Evolutionary conservation across 1,140 invertebrate genomes (phyloP), one percentile per base, ranked within the genome.

Genomic region (Cyrtorhinus lividipennis): DNA sequence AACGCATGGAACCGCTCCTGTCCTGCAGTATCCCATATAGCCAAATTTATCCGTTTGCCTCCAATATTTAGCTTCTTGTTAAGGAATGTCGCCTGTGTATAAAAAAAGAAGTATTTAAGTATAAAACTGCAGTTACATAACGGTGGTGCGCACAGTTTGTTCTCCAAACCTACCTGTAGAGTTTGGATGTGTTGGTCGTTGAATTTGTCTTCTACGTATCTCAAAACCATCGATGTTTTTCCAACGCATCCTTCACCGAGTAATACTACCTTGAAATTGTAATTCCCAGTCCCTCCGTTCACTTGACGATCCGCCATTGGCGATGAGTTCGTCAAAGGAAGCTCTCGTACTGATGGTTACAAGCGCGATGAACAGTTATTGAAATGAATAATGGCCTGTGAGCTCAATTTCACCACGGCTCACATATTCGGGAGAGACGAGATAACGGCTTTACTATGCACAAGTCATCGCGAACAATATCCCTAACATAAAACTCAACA

Each of bases 21-120:
- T 0, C 95, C 95, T 46, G 96, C 95, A 8, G 95, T 99, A 72
- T 99, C 96, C 94, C 96, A 99, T 70, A 99, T 98, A 1, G 92
- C 86, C 20, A 99, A 75, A 71, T 93, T 94, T 8, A 97, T 84
- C 69, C 90, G 76, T 71, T 91, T 87, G 0, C 88, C 90, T 73
- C 88, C 86, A 61, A 98, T 82, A 70, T 91, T 92, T n/a, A 99
- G 73, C 72, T 92, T 95, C 71, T 98, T 98, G 66, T 88, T 95
- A 23, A 98, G 77, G 77, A 98, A 99, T 1, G 95, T 95, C 10
- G 96, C 96, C 90, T 97, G 72, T 63, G 72, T 82, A 53, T 53
- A 20, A 53, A 20, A 3, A 15, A 76, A 62, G 61, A 71, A 70
- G 68, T 3, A 44, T 22, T 10, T 22, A 23, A 58, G 26, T 12